phyloP scores from a whole-genome alignment of 2,113 vertebrate species.

The Callithrix jacchus region DNA sequence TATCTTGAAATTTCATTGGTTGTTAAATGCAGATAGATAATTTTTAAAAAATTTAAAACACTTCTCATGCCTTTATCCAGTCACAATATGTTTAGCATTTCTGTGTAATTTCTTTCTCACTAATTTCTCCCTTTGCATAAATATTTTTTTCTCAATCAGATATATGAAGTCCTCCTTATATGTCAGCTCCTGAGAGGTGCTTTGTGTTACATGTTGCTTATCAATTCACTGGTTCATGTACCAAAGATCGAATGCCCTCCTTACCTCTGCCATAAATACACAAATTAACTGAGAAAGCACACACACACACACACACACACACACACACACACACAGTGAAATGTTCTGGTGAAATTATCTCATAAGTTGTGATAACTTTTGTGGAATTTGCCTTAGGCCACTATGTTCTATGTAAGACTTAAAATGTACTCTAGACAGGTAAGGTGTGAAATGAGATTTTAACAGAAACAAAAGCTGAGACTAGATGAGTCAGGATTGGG shows the following conservation, averaged over 20 bases:
- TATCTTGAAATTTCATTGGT: background rate
- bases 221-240: rapidly evolving
- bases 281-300: background rate
- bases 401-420: background rate
- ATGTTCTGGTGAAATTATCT: background rate
- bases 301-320: background rate
- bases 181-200: background rate
- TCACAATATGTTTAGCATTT: background rate
- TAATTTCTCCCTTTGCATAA: background rate
- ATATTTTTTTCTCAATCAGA: background rate
- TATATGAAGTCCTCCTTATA: background rate
- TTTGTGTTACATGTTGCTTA: background rate
- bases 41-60: background rate
- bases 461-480: background rate
- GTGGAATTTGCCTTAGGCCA: background rate
- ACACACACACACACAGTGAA: background rate
- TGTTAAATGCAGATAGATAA: background rate
- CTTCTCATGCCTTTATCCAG: background rate
- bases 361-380: background rate
- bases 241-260: background rate
- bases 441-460: background rate
- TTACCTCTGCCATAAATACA: background rate
- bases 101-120: background rate
- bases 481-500: background rate
- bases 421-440: background rate